Percentiles rank a stretch among this genome's conserved stretches.
phyloP scores from a whole-genome alignment of 1,140 invertebrate genomes.

The Drosophila neocordata region DNA sequence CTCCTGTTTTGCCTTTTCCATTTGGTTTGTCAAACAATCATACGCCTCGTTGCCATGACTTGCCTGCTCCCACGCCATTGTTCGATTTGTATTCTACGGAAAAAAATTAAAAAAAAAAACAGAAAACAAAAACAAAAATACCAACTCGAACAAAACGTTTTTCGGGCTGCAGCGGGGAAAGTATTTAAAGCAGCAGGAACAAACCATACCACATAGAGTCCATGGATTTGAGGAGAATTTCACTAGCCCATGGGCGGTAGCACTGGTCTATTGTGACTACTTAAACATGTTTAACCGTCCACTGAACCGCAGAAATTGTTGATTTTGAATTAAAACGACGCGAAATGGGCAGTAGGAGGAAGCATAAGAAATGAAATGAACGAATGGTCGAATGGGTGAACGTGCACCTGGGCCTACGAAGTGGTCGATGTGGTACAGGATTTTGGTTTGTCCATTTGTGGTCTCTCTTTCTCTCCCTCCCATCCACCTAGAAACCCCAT shows the following conservation, averaged over 20 bases:
- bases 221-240: slow-evolving; percentile 13
- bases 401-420: slow-evolving; percentile 37
- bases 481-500: background rate
- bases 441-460: slow-evolving; percentile 65
- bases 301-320: slow-evolving; percentile 78
- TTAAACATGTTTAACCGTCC: slow-evolving; percentile 80
- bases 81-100: slow-evolving; percentile 42
- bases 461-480: slow-evolving; percentile 24
- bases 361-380: slow-evolving; percentile 56
- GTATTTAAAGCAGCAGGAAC: background rate
- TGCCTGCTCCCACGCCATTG: slow-evolving; percentile 35
- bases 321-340: slow-evolving; percentile 77
- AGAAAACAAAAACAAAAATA: slow-evolving; percentile 20
- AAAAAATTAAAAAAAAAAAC: slow-evolving; percentile 32
- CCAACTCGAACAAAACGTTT: slow-evolving; percentile 27
- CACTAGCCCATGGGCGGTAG: slow-evolving; percentile 6
- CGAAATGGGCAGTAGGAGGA: slow-evolving; percentile 19
- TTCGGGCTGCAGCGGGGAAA: background rate
- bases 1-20: slow-evolving; percentile 41
- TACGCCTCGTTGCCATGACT: slow-evolving; percentile 59
- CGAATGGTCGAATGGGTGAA: background rate
- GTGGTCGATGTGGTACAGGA: slow-evolving; percentile 31
- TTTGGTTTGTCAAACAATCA: slow-evolving; percentile 72
- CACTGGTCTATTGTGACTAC: slow-evolving; percentile 45
- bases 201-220: background rate